Evolutionary conservation across 2,113 vertebrate genomes (phyloP).

Genomic region (Vidua macroura): DNA sequence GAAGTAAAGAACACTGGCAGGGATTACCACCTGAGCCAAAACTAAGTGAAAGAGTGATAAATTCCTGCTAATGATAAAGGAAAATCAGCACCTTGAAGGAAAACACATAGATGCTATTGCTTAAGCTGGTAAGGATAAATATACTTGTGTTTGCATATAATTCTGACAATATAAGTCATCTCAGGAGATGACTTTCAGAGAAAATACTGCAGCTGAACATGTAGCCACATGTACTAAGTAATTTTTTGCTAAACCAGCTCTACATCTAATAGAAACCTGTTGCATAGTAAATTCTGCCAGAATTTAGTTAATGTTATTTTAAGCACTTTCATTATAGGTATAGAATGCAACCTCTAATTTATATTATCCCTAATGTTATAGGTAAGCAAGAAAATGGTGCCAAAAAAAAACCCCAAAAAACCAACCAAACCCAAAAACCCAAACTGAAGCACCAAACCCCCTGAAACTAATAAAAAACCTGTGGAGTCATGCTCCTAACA

Average conservation of each 20-base stretch:
- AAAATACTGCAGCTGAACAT: constrained; percentile 8
- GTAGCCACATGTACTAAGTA: neutral
- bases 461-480: neutral
- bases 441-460: neutral
- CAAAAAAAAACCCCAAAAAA: neutral
- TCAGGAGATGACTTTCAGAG: neutral
- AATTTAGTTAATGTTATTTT: neutral
- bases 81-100: neutral
- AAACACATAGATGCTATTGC: neutral
- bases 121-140: neutral
- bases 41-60: neutral
- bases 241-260: neutral
- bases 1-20: neutral
- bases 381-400: neutral
- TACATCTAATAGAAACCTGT: neutral
- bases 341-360: neutral
- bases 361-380: neutral
- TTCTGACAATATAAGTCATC: neutral
- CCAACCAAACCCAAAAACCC: neutral
- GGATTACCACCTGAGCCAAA: neutral
- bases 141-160: neutral
- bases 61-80: neutral
- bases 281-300: neutral
- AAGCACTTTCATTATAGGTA: neutral
- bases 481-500: neutral